phyloP scores from a whole-genome alignment of 2,113 vertebrate species.

The Gallinago paraguaiae region DNA sequence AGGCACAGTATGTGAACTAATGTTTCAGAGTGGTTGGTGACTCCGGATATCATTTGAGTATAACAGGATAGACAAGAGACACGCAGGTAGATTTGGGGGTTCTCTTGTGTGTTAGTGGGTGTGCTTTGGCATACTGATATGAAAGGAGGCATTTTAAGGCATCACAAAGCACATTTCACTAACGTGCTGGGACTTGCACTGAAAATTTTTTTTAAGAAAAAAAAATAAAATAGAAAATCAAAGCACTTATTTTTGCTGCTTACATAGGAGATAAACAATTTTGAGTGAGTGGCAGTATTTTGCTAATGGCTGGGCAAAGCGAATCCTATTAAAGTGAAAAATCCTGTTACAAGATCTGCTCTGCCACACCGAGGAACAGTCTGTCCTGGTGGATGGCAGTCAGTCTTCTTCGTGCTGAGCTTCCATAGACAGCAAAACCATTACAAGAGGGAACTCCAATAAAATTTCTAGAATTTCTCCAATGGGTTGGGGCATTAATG shows the following conservation, averaged over 20 bases:
- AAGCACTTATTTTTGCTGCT: neutral
- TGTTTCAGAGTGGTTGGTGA: neutral
- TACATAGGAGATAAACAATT: neutral
- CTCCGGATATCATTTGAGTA: neutral
- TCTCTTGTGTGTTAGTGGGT: neutral
- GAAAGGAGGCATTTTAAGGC: neutral
- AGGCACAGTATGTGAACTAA: neutral
- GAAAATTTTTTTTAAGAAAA: fast-evolving
- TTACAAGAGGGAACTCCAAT: neutral
- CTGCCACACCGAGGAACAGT: fast-evolving
- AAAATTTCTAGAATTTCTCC: neutral
- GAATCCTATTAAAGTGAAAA: neutral
- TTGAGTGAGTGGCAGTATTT: neutral
- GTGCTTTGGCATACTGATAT: neutral
- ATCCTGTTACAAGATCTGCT: neutral
- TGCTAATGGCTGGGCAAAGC: neutral
- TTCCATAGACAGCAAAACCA: neutral
- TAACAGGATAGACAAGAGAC: neutral
- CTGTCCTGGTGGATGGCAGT: neutral
- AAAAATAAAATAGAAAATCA: neutral
- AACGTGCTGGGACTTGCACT: neutral
- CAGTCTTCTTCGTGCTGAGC: neutral
- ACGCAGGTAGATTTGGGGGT: neutral
- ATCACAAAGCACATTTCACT: neutral
- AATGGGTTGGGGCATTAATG: too few relatives aligned